Evolutionary conservation across 2,888 invertebrate genomes (phyloP).

Genomic region (Drosophila meridiana): DNA sequence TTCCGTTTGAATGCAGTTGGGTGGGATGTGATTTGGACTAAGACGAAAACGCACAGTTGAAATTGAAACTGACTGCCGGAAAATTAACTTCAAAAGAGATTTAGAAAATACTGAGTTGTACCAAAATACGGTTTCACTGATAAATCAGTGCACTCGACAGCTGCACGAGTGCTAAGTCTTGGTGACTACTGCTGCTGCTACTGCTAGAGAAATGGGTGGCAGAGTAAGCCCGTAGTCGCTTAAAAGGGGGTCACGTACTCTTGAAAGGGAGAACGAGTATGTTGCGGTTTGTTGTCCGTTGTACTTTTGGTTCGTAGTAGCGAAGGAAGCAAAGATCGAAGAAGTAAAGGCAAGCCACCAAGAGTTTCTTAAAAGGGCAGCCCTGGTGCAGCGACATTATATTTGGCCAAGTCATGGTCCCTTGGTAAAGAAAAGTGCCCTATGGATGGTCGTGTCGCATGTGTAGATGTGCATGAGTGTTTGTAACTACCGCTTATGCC

Average conservation of each 20-base stretch:
- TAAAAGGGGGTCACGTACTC: conserved; percentile 36
- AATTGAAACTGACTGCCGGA: conserved; percentile 80
- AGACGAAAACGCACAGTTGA: conserved; percentile 46
- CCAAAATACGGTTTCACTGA: conserved; percentile 61
- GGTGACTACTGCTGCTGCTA: conserved; percentile 17
- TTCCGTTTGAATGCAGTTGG: conserved; percentile 24
- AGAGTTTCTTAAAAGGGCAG: conserved; percentile 48
- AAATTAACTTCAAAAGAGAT: conserved; percentile 76
- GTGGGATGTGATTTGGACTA: neutral
- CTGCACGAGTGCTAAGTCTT: conserved; percentile 65
- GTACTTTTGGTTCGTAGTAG: conserved; percentile 35
- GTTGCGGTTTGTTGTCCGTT: conserved; percentile 55
- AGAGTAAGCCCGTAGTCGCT: neutral
- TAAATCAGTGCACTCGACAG: conserved; percentile 70
- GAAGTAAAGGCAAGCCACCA: conserved; percentile 43
- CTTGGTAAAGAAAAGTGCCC: conserved; percentile 37
- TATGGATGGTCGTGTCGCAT: conserved; percentile 22
- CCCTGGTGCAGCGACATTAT: conserved; percentile 52
- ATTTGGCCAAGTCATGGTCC: conserved; percentile 64
- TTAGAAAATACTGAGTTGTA: conserved; percentile 55
- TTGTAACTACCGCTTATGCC: conserved; percentile 68
- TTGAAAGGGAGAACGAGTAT: conserved; percentile 36
- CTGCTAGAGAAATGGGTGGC: conserved; percentile 16
- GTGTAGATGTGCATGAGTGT: conserved; percentile 44
- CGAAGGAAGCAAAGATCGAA: conserved; percentile 53